Conservation (phyloP, 2,113 vertebrate species). For the Brienomyrus longianalis region DNA sequence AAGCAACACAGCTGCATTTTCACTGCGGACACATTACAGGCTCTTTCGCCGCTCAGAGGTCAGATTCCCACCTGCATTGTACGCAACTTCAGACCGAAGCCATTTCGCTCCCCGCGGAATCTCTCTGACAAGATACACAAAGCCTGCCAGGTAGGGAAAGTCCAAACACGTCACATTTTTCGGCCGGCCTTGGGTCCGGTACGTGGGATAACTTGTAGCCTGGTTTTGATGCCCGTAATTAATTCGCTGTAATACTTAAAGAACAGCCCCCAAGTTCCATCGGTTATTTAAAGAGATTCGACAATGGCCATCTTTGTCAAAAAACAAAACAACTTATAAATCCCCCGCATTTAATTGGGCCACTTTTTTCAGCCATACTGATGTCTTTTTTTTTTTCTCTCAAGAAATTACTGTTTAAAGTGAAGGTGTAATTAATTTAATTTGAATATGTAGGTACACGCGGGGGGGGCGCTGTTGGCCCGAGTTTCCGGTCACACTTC, state of each 20-base stretch:
- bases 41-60: constrained; percentile 37
- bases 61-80: constrained; percentile 45
- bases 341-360: neutral
- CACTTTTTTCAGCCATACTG: neutral
- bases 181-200: neutral
- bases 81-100: neutral
- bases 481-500: neutral
- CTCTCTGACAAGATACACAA: neutral
- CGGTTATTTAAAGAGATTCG: neutral
- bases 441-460: neutral
- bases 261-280: neutral
- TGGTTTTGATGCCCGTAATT: neutral
- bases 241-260: neutral
- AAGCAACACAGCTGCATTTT: constrained; percentile 16
- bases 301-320: neutral
- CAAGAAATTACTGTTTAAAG: neutral
- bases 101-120: neutral
- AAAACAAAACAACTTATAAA: neutral
- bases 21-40: constrained; percentile 3
- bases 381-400: neutral
- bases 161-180: neutral
- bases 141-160: neutral
- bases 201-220: neutral
- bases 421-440: neutral
- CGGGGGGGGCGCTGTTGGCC: neutral